Base-by-base conservation (phyloP, 2,797 vertebrate genomes). In the Thaleichthys pacificus region DNA sequence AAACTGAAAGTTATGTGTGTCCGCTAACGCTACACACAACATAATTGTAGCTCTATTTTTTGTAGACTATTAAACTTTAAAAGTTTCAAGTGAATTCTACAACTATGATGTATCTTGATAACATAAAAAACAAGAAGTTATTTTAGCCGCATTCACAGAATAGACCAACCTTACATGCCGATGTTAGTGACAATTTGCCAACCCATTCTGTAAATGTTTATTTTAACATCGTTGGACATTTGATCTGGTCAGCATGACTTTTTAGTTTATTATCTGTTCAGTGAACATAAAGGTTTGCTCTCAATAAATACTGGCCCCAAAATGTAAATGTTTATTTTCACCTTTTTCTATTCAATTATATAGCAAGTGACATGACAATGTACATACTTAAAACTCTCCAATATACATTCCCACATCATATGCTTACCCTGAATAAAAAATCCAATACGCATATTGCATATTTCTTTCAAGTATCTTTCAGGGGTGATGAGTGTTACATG, bases 401-500 rank as follows among this genome's bases (percentile, higher is more conserved):
- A 71, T 32, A 63, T 21, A 71, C 56, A 62, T 61, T 8, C 30
- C 2, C 24, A 71, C 22, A 76, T 26, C 14, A 38, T 38, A n/a
- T 35, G n/a, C 26, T 58, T 35, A n/a, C 26, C 24, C 22, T 73
- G 74, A 74, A 72, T 71, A 1, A 57, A 74, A 73, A 76, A 80
- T 69, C 35, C 64, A 47, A 67, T 63, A 69, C 69, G 32, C 56
- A 77, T 80, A 77, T 80, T 74, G 61, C 24, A 22, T 28, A 76
- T 80, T 75, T 54, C 47, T 47, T 51, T 86, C 80, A 87, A 83
- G 83, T 82, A 81, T 82, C 42, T 78, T 1, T 85, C 71, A 66
- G 69, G 47, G 58, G 83, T 74, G 77, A 62, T 68, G 54, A 77
- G 75, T 77, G 73, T 83, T 85, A 70, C 21, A 69, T 63, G 69